Percentiles rank a stretch among this genome's conserved stretches.
Evolutionary conservation across 1,140 invertebrate species (phyloP).

Genomic region (Diorhabda sublineata): DNA sequence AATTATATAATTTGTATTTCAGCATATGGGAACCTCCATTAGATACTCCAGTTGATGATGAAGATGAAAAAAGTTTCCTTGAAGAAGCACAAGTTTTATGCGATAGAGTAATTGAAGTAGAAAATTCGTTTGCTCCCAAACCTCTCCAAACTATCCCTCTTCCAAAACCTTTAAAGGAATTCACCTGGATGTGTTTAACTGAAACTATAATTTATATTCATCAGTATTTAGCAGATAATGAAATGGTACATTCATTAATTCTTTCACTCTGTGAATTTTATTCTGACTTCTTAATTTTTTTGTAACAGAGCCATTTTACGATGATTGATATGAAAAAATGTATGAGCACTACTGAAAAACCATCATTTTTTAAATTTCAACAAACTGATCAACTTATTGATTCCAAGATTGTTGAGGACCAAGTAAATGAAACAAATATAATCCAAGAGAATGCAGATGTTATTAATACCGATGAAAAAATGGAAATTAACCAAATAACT

Average conservation of each 20-base stretch:
- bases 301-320: constrained; percentile 43
- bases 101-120: constrained; percentile 55
- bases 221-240: constrained; percentile 58
- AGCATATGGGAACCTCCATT: constrained; percentile 53
- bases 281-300: not conserved
- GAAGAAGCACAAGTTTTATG: constrained; percentile 62
- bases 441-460: constrained; percentile 42
- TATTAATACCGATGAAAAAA: constrained; percentile 32
- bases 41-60: constrained; percentile 54
- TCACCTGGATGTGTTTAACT: constrained; percentile 64
- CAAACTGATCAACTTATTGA: constrained; percentile 47
- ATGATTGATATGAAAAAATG: constrained; percentile 43
- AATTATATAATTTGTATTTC: constrained; percentile 17
- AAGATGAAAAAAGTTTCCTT: constrained; percentile 56
- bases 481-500: constrained; percentile 24
- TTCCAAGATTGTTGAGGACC: constrained; percentile 46
- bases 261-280: not conserved
- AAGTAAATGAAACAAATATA: constrained; percentile 32
- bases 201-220: constrained; percentile 65
- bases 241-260: constrained; percentile 34
- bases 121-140: constrained; percentile 52
- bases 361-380: constrained; percentile 24
- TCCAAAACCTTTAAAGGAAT: constrained; percentile 56
- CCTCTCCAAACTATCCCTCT: constrained; percentile 57
- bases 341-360: constrained; percentile 39